phyloP scores from a whole-genome alignment of 2,797 vertebrate genomes.

The Sphenopsis melanotis region DNA sequence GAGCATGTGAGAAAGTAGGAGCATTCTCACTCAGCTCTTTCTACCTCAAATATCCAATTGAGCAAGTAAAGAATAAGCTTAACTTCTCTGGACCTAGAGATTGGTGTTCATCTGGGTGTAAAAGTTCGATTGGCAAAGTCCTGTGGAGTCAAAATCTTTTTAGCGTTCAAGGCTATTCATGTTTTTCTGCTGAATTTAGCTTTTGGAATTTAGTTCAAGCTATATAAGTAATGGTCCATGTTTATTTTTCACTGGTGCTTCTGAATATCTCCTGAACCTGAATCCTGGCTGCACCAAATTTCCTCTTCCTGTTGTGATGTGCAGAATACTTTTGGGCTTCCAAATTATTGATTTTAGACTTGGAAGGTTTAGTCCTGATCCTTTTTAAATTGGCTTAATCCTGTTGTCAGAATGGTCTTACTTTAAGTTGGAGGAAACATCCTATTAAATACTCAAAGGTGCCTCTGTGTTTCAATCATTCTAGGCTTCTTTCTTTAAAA shows the following conservation, averaged over 20 bases:
- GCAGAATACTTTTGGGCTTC: background rate
- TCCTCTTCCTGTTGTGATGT: background rate
- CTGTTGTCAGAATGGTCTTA: background rate
- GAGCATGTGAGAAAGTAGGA: background rate
- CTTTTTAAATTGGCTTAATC: background rate
- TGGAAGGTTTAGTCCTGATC: background rate
- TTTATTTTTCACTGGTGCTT: background rate
- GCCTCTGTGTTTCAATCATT: background rate
- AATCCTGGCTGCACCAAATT: background rate
- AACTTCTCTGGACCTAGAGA: background rate
- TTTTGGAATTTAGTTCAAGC: background rate
- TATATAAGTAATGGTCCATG: background rate
- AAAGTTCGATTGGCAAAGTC: background rate
- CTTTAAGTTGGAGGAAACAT: background rate
- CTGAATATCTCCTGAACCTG: background rate
- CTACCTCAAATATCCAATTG: background rate
- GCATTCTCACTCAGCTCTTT: background rate
- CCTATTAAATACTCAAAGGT: background rate
- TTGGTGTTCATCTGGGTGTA: background rate
- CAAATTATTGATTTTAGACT: background rate
- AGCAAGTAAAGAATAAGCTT: background rate
- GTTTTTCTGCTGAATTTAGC: background rate
- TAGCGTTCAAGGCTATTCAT: background rate
- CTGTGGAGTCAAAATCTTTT: background rate
- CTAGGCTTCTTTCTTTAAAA: background rate